phyloP scores from a whole-genome alignment of 2,113 vertebrate genomes.

The Malurus melanocephalus region DNA sequence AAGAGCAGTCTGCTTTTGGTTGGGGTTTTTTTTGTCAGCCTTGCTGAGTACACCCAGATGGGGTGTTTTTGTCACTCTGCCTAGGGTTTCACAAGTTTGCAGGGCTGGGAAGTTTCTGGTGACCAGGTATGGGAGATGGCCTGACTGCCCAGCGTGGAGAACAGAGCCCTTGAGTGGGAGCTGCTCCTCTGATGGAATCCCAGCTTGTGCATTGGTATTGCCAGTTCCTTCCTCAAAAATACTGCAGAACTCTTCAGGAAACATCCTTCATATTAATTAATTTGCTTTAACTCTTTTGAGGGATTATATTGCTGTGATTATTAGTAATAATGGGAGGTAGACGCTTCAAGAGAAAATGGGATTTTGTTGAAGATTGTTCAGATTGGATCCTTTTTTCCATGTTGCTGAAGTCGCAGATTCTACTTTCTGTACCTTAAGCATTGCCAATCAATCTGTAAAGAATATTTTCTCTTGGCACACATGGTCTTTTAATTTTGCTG shows the following conservation, averaged over 20 bases:
- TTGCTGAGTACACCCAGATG: accelerated
- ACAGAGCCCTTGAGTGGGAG: background rate
- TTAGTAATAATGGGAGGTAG: background rate
- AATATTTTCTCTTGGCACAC: background rate
- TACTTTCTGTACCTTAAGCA: background rate
- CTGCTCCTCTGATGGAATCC: background rate
- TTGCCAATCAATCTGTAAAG: background rate
- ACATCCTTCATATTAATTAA: accelerated
- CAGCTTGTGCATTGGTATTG: accelerated
- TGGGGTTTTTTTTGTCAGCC: background rate
- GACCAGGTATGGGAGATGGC: background rate
- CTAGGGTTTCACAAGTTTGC: accelerated
- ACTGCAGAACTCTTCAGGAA: background rate
- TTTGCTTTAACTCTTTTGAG: background rate
- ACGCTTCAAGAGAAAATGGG: accelerated
- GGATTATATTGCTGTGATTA: background rate
- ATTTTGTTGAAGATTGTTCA: background rate
- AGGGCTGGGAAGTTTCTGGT: background rate
- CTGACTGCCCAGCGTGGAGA: accelerated
- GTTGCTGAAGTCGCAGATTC: background rate
- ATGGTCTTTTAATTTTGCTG: background rate
- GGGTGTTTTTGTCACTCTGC: accelerated
- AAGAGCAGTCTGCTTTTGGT: accelerated
- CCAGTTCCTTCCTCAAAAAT: background rate
- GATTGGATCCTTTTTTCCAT: background rate